Conservation (phyloP, 2,113 vertebrate genomes). For the Eclectus roratus region DNA sequence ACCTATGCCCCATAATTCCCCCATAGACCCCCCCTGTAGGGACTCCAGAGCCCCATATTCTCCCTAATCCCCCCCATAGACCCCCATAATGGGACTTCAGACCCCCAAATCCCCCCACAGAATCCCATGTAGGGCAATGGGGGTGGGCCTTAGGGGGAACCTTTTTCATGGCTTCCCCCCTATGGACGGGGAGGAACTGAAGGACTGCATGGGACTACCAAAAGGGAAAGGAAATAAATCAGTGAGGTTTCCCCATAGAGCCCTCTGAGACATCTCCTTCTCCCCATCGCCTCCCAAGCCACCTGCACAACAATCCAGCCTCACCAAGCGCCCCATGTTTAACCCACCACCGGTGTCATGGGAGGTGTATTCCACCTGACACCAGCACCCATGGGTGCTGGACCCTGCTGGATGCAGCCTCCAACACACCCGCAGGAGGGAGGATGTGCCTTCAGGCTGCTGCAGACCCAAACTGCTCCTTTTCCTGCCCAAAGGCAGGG, state of each 20-base stretch:
- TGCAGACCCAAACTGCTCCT: neutral
- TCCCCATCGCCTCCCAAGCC: neutral
- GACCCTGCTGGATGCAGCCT: rapidly evolving
- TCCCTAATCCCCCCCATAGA: too few species aligned
- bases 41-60: too few species aligned
- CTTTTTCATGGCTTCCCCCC: neutral
- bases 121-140: too few species aligned
- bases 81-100: too few species aligned
- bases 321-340: neutral
- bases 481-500: neutral
- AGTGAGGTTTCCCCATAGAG: neutral
- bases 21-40: too few species aligned
- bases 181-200: neutral
- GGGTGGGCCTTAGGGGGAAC: too few species aligned
- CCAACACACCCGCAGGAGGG: too few species aligned
- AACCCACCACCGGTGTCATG: neutral
- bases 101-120: too few species aligned
- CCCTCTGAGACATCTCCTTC: neutral
- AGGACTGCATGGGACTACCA: rapidly evolving
- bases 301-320: neutral
- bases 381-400: neutral
- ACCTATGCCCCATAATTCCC: too few species aligned
- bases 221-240: neutral
- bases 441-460: neutral
- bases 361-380: neutral